Evolutionary conservation across 2,797 vertebrate genomes (phyloP).

Genomic region (Echiichthys vipera): DNA sequence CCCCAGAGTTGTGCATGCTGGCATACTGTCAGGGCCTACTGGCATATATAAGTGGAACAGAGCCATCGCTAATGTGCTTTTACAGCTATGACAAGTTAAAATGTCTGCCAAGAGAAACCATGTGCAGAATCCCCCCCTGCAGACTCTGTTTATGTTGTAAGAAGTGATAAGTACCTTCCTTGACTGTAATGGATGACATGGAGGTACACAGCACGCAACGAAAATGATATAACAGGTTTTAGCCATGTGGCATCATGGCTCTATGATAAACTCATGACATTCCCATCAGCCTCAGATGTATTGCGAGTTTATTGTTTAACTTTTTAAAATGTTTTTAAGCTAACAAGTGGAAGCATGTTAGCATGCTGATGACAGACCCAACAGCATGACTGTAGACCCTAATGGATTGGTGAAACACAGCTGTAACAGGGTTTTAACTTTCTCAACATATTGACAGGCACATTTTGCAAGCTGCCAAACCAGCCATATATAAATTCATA

Average conservation of each 20-base stretch:
- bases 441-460: background rate
- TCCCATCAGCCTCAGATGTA: background rate
- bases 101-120: conserved; percentile 45
- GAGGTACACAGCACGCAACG: background rate
- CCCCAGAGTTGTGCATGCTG: conserved; percentile 6
- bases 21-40: conserved; percentile 1
- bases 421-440: background rate
- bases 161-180: background rate
- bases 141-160: background rate
- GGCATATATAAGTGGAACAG: conserved; percentile 32
- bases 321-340: background rate
- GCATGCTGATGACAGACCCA: too few relatives aligned
- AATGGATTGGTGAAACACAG: background rate
- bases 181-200: background rate
- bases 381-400: background rate
- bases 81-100: conserved; percentile 39
- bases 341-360: background rate
- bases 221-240: too few relatives aligned
- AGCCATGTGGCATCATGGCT: background rate
- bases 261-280: background rate
- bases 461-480: background rate
- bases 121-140: background rate
- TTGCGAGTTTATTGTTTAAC: background rate
- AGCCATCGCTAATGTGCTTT: conserved; percentile 29
- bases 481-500: background rate